Evolutionary conservation across 1,140 invertebrate species (phyloP), one percentile per base, ranked within the genome.

Genomic region (Panonychus citri): DNA sequence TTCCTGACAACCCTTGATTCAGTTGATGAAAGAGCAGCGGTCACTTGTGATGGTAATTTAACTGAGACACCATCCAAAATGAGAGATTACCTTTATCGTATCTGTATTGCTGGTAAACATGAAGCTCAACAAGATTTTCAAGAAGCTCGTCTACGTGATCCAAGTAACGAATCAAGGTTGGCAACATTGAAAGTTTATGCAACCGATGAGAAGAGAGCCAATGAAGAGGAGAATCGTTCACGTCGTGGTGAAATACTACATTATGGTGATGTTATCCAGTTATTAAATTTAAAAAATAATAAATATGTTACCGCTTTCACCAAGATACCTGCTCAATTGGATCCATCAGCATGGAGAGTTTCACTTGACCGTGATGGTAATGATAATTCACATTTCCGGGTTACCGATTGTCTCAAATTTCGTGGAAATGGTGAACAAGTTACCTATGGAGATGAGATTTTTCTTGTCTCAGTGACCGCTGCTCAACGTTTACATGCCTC

Each of bases 61-160:
- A 78, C 75, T 54, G 87, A 81, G 74, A 90, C 90, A 57, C 91
- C 91, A n/a, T 93, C 91, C 69, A 96, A 96, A 72, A 96, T 96
- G 72, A 75, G 91, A 78, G 94, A 98, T 75, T 98, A 94, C 69
- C 76, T 96, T 53, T 97, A 98, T 69, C 93, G 91, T 77, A 90
- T 98, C 79, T 97, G 91, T 75, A 91, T 93, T 51, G 93, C 90
- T 80, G 96, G 95, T 71, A 78, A 93, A 57, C 98, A 98, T 73
- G 95, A 91, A 42, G 94, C 94, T 51, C 94, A 99, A 71, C 97
- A 98, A 71, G 94, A 99, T 72, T 98, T 96, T 71, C 96, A 90
- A 89, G 94, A 95, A 71, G 90, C 91, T 56, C 27, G n/a, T 27
- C 13, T 52, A 48, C 72, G 95, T 52, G 80, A 78, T 63, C 81